Evolutionary conservation across 2,797 vertebrate genomes (phyloP).

Genomic region (Avahi laniger): DNA sequence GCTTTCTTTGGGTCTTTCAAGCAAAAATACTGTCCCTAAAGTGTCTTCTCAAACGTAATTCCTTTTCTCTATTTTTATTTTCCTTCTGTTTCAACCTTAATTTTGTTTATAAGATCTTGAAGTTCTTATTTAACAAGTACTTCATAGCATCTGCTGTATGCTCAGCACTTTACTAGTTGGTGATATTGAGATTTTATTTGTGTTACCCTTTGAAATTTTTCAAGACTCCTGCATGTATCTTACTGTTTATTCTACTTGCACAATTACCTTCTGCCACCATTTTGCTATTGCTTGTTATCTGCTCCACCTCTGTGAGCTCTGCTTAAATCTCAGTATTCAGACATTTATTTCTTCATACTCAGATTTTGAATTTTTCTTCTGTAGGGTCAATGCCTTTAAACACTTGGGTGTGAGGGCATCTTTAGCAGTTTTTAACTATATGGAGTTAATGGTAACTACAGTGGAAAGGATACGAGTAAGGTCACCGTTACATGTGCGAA

Average conservation of each 20-base stretch:
- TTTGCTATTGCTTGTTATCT: not conserved
- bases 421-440: not conserved
- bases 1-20: constrained; percentile 46
- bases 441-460: not conserved
- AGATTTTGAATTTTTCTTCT: not conserved
- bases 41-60: not conserved
- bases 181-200: not conserved
- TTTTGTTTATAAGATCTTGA: constrained; percentile 27
- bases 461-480: not conserved
- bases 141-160: not conserved
- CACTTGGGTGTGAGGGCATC: not conserved
- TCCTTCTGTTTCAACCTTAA: not conserved
- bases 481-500: not conserved
- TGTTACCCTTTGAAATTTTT: not conserved
- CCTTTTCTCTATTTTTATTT: constrained; percentile 48
- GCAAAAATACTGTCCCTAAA: not conserved
- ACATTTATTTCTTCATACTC: not conserved
- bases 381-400: not conserved
- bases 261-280: not conserved
- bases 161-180: not conserved
- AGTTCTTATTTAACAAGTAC: not conserved
- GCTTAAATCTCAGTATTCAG: not conserved
- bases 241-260: not conserved
- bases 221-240: not conserved
- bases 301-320: not conserved